Evolutionary conservation across 2,113 vertebrate species (phyloP).

Genomic region (Toxostoma redivivum): DNA sequence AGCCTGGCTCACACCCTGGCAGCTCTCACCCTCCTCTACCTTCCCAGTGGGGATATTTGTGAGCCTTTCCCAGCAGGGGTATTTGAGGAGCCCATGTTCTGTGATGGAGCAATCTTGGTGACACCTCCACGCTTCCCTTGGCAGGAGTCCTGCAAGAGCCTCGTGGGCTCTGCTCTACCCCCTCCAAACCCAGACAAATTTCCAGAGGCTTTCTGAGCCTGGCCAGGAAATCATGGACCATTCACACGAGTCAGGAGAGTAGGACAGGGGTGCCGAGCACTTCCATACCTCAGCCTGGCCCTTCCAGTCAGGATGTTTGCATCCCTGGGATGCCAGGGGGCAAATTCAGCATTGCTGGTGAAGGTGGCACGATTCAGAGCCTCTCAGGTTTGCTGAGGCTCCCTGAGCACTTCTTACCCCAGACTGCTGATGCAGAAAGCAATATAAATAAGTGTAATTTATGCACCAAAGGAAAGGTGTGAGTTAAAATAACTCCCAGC

Average conservation of each 20-base stretch:
- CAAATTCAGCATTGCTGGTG: not conserved
- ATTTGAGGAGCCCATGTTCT: not conserved
- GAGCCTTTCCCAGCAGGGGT: not conserved
- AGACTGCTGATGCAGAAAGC: not conserved
- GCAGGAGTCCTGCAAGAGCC: not conserved
- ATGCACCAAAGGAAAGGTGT: conserved; percentile 22
- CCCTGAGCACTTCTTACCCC: not conserved
- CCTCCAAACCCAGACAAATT: not conserved
- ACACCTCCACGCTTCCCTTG: not conserved
- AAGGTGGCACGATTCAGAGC: not conserved
- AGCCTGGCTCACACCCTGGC: not conserved
- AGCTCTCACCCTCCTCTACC: not conserved
- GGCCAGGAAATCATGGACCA: not conserved
- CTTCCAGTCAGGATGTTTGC: not conserved
- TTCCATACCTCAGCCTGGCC: rapidly evolving
- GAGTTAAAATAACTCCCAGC: not conserved
- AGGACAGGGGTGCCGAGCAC: not conserved
- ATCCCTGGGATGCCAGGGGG: not conserved
- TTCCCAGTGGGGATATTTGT: too few species aligned
- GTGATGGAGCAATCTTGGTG: not conserved
- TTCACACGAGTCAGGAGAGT: not conserved
- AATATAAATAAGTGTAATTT: conserved; percentile 21
- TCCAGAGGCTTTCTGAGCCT: not conserved
- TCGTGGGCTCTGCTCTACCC: not conserved
- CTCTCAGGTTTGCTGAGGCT: not conserved